A percentile compares a stretch with the other conserved stretches of the same genome.
Conservation (phyloP, 2,888 invertebrate genomes). For the Ectemnius continuus region DNA sequence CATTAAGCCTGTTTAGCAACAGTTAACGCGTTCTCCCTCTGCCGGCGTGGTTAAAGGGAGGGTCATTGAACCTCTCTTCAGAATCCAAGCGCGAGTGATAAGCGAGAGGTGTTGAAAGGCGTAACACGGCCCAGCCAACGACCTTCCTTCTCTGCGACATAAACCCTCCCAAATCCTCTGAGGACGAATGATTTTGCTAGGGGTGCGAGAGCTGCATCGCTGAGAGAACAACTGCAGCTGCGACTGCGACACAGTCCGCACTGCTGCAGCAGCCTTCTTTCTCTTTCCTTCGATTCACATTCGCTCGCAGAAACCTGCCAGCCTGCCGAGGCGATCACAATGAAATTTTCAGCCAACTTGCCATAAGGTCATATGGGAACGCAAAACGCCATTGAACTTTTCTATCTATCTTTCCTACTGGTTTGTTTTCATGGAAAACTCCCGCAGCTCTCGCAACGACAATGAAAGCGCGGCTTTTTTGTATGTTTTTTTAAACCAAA, state of each 20-base stretch:
- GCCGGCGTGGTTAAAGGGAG: no score
- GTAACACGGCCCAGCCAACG: conserved; percentile 37
- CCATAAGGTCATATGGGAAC: no score
- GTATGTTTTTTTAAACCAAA: no score
- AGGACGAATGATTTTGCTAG: conserved; percentile 44
- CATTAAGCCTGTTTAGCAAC: conserved; percentile 23
- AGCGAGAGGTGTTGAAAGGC: conserved; percentile 43
- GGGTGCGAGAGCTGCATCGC: conserved; percentile 28
- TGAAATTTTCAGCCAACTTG: conserved; percentile 58
- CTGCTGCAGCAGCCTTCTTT: conserved; percentile 23
- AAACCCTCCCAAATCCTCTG: conserved; percentile 56
- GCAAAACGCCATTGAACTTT: conserved; percentile 8
- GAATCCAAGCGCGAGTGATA: conserved; percentile 29
- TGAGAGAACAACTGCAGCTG: conserved; percentile 53
- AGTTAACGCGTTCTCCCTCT: not conserved
- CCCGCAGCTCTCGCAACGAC: no score
- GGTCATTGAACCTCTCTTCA: conserved; percentile 28
- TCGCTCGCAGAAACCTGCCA: no score
- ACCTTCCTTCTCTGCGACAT: conserved; percentile 45
- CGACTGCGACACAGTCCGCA: conserved; percentile 47
- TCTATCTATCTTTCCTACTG: conserved; percentile 24
- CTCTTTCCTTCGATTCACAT: no score
- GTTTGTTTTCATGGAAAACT: no score
- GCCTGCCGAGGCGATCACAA: conserved; percentile 36
- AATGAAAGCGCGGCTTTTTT: no score